Conservation (phyloP, 2,888 invertebrate species). For the Eulithis testata region DNA sequence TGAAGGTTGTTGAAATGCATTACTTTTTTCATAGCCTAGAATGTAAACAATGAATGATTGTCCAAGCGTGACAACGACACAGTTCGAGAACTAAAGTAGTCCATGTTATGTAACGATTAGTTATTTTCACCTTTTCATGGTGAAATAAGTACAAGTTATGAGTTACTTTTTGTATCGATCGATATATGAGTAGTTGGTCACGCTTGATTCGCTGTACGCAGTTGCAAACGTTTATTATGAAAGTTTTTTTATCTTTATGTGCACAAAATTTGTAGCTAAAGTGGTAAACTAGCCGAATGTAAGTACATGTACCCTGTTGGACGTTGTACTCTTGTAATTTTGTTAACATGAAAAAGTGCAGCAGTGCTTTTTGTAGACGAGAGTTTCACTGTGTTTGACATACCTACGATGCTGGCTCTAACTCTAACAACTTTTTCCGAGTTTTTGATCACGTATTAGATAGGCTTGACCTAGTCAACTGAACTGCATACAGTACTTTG, state of each 20-base stretch:
- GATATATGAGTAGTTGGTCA: constrained; percentile 6
- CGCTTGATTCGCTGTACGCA: constrained; percentile 11
- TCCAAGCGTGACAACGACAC: constrained; percentile 34
- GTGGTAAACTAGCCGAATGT: no score
- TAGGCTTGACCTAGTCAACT: no score
- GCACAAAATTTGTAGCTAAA: no score
- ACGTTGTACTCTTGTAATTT: no score
- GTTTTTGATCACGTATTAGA: no score
- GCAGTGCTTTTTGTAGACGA: no score
- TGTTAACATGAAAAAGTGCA: no score
- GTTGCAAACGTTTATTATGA: constrained; percentile 9
- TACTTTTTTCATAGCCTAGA: not conserved
- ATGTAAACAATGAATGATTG: constrained; percentile 30
- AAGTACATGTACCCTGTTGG: no score
- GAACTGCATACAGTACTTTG: not conserved
- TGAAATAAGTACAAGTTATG: constrained; percentile 19
- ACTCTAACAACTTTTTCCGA: no score
- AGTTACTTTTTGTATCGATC: constrained; percentile 1
- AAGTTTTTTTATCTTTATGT: no score
- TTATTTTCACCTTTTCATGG: constrained; percentile 21
- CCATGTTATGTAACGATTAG: constrained; percentile 29
- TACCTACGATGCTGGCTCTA: no score
- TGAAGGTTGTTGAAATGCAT: constrained; percentile 13
- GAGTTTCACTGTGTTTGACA: no score
- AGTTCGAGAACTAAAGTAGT: constrained; percentile 25